Evolutionary conservation across 2,888 invertebrate species (phyloP).

Genomic region (Troglohyphantes excavatus): DNA sequence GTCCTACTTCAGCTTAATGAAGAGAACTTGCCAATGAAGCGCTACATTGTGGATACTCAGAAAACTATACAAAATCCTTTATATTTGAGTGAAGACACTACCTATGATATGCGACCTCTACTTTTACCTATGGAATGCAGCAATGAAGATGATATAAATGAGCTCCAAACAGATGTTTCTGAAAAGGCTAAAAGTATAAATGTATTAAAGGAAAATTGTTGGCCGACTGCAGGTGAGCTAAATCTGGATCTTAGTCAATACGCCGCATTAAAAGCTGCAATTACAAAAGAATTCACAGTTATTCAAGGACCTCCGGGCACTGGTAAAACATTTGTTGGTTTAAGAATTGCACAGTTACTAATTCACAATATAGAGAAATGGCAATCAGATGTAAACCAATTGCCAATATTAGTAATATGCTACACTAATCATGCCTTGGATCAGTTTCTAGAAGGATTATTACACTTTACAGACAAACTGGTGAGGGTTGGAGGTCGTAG

Average conservation of each 20-base stretch:
- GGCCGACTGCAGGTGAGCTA: constrained; percentile 84
- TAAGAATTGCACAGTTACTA: constrained; percentile 88
- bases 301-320: constrained; percentile 90
- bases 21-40: constrained; percentile 87
- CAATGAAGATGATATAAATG: not conserved
- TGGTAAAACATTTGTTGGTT: constrained; percentile 91
- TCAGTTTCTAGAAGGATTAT: constrained; percentile 90
- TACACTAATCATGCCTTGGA: constrained; percentile 94
- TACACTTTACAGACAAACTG: constrained; percentile 85
- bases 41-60: constrained; percentile 86
- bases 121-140: constrained; percentile 23
- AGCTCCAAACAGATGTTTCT: not conserved
- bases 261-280: constrained; percentile 87
- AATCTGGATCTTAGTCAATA: constrained; percentile 87
- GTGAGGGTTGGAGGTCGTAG: constrained; percentile 88
- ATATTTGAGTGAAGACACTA: constrained; percentile 82
- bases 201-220: constrained; percentile 81
- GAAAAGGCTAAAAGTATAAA: constrained; percentile 29
- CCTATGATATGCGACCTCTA: constrained; percentile 72
- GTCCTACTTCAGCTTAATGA: constrained; percentile 86
- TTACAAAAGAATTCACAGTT: constrained; percentile 87
- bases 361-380: constrained; percentile 85
- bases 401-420: constrained; percentile 89
- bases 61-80: constrained; percentile 82
- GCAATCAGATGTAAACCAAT: constrained; percentile 80